phyloP scores from a whole-genome alignment of 2,113 vertebrate genomes.

The Seriola dumerili region DNA sequence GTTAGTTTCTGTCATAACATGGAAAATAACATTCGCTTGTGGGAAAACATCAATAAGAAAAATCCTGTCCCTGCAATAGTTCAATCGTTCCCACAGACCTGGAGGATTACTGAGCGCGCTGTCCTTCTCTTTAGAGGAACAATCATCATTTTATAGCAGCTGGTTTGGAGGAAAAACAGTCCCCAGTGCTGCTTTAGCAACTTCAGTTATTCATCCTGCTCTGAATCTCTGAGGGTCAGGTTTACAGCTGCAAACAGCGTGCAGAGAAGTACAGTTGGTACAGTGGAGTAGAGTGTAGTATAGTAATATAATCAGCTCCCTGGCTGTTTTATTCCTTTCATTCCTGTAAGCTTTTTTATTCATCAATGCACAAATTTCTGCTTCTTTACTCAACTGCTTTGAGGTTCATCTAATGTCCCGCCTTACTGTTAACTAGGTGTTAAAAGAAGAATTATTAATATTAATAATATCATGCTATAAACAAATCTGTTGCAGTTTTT shows the following conservation, averaged over 20 bases:
- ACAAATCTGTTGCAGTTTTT: not conserved
- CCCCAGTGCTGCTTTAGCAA: not conserved
- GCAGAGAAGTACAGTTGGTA: not conserved
- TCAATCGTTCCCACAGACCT: not conserved
- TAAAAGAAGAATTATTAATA: not conserved
- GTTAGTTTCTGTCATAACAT: not conserved
- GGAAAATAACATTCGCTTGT: not conserved
- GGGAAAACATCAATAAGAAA: not conserved
- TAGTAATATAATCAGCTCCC: too few relatives aligned
- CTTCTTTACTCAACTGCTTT: not conserved
- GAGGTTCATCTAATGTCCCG: too few relatives aligned
- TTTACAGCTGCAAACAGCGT: not conserved
- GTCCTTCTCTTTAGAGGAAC: not conserved
- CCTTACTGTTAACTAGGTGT: not conserved
- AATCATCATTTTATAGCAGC: not conserved
- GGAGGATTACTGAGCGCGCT: not conserved
- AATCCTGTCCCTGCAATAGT: not conserved
- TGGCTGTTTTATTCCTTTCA: too few relatives aligned
- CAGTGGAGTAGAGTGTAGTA: too few relatives aligned
- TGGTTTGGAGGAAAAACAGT: not conserved
- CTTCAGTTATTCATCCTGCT: not conserved
- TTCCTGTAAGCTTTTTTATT: too few relatives aligned
- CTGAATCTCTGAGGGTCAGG: not conserved
- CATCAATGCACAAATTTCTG: not conserved
- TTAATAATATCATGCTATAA: not conserved